phyloP scores from a whole-genome alignment of 2,797 vertebrate genomes.

The Vipera ursinii region DNA sequence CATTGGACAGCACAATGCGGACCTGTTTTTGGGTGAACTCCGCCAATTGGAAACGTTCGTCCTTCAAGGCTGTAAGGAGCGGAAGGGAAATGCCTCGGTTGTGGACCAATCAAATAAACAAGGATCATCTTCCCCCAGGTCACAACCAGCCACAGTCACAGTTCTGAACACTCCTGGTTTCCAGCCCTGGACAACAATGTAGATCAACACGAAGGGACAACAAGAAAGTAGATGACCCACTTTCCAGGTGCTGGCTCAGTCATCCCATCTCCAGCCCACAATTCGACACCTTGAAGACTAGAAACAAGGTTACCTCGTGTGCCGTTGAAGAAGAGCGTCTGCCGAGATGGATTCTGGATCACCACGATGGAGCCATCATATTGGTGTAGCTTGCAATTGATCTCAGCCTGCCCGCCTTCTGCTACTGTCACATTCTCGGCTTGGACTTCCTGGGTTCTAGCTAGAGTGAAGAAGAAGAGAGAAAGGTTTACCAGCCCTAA shows the following conservation, averaged over 20 bases:
- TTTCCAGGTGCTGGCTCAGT: not conserved
- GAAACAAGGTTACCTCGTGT: conserved; percentile 78
- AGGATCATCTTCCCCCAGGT: not conserved
- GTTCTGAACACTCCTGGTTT: not conserved
- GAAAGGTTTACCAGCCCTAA: not conserved
- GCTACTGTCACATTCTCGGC: conserved; percentile 90
- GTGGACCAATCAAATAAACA: not conserved
- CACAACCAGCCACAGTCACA: not conserved
- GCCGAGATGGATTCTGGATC: conserved; percentile 90
- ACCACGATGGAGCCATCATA: conserved; percentile 93
- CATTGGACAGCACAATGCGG: conserved; percentile 83
- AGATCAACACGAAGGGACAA: not conserved
- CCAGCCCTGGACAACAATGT: not conserved
- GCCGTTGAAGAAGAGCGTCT: conserved; percentile 93
- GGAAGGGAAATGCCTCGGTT: not conserved
- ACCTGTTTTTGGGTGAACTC: conserved; percentile 84
- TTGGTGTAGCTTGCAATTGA: conserved; percentile 89
- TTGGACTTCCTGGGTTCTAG: conserved; percentile 83
- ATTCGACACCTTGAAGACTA: not conserved
- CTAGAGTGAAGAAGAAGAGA: not conserved
- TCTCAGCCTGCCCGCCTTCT: conserved; percentile 88
- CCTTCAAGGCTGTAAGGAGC: conserved; percentile 80
- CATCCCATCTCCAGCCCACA: not conserved
- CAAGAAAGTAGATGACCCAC: no score
- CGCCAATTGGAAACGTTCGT: conserved; percentile 90